Evolutionary conservation across 2,113 vertebrate species (phyloP).

Genomic region (Fulmarus glacialis): DNA sequence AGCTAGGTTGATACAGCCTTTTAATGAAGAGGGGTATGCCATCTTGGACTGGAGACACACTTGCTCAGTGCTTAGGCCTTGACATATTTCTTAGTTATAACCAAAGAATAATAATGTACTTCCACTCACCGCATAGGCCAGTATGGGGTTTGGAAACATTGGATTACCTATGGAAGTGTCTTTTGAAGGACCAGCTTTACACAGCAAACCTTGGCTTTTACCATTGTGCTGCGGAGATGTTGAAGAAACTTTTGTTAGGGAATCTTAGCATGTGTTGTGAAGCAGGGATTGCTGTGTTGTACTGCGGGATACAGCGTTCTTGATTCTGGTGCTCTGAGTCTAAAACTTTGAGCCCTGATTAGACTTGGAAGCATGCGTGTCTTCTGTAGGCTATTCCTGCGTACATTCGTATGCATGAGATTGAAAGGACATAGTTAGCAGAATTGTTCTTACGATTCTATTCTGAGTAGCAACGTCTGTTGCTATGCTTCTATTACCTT

Average conservation of each 20-base stretch:
- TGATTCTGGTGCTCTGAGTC: neutral
- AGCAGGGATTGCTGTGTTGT: neutral
- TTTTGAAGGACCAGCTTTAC: neutral
- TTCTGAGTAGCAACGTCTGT: slow-evolving; percentile 50
- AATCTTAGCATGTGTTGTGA: neutral
- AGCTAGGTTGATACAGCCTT: neutral
- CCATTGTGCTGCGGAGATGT: neutral
- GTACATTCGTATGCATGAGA: neutral
- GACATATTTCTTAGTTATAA: neutral
- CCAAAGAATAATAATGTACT: neutral
- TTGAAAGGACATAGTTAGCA: neutral
- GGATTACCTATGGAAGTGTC: neutral
- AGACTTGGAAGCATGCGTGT: neutral
- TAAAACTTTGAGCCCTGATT: neutral
- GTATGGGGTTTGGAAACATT: neutral
- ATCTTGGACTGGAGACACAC: neutral
- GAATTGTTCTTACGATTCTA: neutral
- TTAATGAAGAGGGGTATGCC: neutral
- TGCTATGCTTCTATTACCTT: slow-evolving; percentile 46
- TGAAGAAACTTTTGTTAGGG: neutral
- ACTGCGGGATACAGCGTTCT: neutral
- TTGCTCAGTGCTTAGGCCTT: neutral
- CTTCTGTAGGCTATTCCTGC: neutral
- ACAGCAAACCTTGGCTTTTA: neutral
- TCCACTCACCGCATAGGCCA: neutral